phyloP scores from a whole-genome alignment of 2,113 vertebrate species.

The Tautogolabrus adspersus region DNA sequence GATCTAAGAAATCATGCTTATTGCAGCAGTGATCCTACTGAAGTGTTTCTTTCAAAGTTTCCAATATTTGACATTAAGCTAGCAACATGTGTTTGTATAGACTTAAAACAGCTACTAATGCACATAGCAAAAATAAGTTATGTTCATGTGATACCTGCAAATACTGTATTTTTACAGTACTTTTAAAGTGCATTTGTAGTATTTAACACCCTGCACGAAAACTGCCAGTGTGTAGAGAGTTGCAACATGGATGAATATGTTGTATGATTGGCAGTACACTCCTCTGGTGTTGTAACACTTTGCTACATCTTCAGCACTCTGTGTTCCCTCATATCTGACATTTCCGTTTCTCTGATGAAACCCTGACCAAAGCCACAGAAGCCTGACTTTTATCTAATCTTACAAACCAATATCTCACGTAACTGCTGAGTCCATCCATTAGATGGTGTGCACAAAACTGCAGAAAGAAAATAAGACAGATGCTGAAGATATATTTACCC shows the following conservation, averaged over 20 bases:
- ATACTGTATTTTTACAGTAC: too few relatives aligned
- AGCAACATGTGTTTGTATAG: too few relatives aligned
- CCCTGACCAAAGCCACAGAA: neutral
- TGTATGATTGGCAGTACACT: neutral
- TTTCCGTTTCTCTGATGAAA: constrained; percentile 3
- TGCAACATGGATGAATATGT: neutral
- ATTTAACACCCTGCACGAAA: neutral
- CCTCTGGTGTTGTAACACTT: neutral
- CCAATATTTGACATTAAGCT: too few relatives aligned
- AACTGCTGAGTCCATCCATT: neutral
- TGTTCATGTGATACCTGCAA: too few relatives aligned
- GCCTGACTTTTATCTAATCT: neutral
- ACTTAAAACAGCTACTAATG: too few relatives aligned
- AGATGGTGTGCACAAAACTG: neutral
- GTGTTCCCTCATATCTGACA: neutral
- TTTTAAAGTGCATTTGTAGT: neutral
- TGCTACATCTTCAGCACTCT: neutral
- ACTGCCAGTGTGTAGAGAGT: neutral
- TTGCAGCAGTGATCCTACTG: too few relatives aligned
- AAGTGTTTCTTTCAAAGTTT: too few relatives aligned
- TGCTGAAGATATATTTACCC: neutral
- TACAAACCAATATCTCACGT: constrained; percentile 1
- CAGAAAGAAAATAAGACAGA: constrained; percentile 1
- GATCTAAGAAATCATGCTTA: too few relatives aligned
- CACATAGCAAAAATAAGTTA: too few relatives aligned